Percentiles rank a stretch among this genome's conserved stretches.
Conservation (phyloP, 1,140 invertebrate genomes). For the Bactericera cockerelli region DNA sequence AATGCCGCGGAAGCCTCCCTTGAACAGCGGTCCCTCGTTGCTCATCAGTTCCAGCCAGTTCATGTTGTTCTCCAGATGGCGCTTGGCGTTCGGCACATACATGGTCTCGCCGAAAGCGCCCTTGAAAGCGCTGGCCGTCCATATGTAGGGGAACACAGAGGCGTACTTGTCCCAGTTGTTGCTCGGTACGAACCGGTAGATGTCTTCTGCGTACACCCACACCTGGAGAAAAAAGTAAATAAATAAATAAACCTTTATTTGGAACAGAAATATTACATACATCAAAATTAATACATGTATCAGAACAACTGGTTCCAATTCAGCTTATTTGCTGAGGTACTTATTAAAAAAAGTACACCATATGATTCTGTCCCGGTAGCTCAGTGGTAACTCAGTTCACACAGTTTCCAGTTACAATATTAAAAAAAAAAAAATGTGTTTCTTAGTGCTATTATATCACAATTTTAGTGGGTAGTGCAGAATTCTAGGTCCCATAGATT, state of each 20-base stretch:
- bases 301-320: too few relatives aligned
- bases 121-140: conserved; percentile 86
- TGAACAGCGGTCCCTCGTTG: conserved; percentile 36
- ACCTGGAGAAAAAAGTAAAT: conserved; percentile 30
- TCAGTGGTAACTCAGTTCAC: too few relatives aligned
- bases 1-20: conserved; percentile 40
- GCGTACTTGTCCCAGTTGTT: conserved; percentile 61
- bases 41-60: conserved; percentile 51
- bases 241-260: too few relatives aligned
- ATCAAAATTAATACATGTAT: too few relatives aligned
- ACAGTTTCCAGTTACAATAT: too few relatives aligned
- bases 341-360: too few relatives aligned
- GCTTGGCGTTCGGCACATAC: conserved; percentile 42
- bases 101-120: conserved; percentile 68
- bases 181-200: conserved; percentile 35
- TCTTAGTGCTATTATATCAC: too few relatives aligned
- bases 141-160: conserved; percentile 67
- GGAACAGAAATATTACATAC: too few relatives aligned
- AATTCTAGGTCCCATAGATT: too few relatives aligned
- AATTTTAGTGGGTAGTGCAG: too few relatives aligned
- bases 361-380: too few relatives aligned
- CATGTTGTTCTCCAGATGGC: conserved; percentile 53
- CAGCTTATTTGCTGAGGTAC: not conserved
- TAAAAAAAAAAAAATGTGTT: too few relatives aligned
- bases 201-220: conserved; percentile 40